Evolutionary conservation across 2,113 vertebrate species (phyloP).

Genomic region (Tragulus kanchil): DNA sequence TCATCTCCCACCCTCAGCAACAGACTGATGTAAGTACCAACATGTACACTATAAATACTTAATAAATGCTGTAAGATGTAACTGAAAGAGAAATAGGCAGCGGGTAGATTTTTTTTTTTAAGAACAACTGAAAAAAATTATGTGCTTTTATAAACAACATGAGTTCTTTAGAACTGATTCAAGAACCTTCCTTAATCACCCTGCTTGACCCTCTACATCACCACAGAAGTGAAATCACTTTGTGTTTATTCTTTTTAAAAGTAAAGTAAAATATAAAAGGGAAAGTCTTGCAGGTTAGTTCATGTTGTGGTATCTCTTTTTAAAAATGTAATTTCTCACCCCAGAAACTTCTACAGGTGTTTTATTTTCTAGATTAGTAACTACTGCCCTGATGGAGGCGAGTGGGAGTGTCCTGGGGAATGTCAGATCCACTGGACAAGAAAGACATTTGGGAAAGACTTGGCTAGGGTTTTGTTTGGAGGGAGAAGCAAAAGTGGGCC

Average conservation of each 20-base stretch:
- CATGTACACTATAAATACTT: not conserved
- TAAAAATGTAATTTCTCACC: not conserved
- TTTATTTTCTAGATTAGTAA: not conserved
- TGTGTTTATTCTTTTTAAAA: conserved; percentile 42
- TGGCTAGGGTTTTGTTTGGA: not conserved
- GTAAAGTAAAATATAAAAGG: not conserved
- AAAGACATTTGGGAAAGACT: not conserved
- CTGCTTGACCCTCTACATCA: not conserved
- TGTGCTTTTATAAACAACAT: not conserved
- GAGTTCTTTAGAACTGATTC: conserved; percentile 8
- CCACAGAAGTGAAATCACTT: conserved; percentile 24
- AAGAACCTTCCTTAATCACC: not conserved
- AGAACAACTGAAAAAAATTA: not conserved
- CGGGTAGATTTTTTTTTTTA: not conserved
- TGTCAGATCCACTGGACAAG: not conserved
- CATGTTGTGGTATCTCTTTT: not conserved
- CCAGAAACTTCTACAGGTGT: not conserved
- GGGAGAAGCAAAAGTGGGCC: not conserved
- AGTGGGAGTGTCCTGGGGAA: not conserved
- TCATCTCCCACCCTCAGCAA: not conserved
- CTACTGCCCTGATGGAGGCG: not conserved
- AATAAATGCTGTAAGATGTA: not conserved
- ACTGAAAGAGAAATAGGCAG: not conserved
- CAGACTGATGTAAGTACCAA: not conserved
- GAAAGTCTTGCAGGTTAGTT: not conserved